Evolutionary conservation across 1,140 invertebrate genomes (phyloP).

Genomic region (Ostrea edulis): DNA sequence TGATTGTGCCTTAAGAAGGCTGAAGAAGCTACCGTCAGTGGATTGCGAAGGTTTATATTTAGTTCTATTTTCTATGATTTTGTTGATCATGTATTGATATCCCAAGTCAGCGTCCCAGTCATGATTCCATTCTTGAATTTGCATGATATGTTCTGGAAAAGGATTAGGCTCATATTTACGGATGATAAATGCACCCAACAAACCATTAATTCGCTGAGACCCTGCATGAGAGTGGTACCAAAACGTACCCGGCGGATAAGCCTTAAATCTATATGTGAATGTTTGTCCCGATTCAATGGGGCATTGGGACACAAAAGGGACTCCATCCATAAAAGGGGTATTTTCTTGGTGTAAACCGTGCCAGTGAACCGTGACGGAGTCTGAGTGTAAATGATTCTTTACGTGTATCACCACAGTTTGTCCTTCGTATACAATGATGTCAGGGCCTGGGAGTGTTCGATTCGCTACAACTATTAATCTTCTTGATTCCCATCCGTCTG

Average conservation of each 20-base stretch:
- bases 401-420: constrained; percentile 93
- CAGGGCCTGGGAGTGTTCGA: constrained; percentile 71
- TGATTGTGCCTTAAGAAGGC: constrained; percentile 66
- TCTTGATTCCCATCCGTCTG: constrained; percentile 68
- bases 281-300: constrained; percentile 91
- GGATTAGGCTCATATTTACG: constrained; percentile 43
- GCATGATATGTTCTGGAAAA: too few relatives aligned
- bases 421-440: constrained; percentile 88
- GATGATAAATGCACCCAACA: constrained; percentile 72
- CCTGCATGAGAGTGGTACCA: constrained; percentile 77
- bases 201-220: constrained; percentile 68
- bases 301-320: constrained; percentile 94
- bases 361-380: constrained; percentile 93
- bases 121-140: too few relatives aligned
- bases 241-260: constrained; percentile 70
- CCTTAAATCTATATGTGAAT: constrained; percentile 88
- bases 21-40: constrained; percentile 60
- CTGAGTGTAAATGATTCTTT: too few relatives aligned
- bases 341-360: constrained; percentile 90
- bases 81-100: constrained; percentile 64
- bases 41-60: constrained; percentile 52
- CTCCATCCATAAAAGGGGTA: constrained; percentile 93
- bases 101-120: constrained; percentile 65
- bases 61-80: constrained; percentile 56
- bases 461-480: constrained; percentile 67